Percentiles rank a stretch among this genome's conserved stretches.
phyloP scores from a whole-genome alignment of 2,113 vertebrate species.

The Chloropsis hardwickii region DNA sequence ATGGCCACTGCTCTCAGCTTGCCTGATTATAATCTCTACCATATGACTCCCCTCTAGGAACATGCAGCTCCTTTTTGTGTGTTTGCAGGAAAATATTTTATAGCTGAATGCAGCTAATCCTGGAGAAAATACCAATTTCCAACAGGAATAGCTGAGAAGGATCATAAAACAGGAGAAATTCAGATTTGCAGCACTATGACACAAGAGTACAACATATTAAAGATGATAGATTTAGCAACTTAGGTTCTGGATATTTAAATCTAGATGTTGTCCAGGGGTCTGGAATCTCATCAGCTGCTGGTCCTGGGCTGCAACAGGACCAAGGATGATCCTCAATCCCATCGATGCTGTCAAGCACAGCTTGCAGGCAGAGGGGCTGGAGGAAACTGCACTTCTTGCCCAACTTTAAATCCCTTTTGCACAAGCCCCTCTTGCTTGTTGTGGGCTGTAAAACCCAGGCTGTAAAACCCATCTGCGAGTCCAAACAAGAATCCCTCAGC shows the following conservation, averaged over 20 bases:
- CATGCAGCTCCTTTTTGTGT: neutral
- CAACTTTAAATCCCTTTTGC: neutral
- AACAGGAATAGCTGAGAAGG: neutral
- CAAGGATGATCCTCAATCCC: neutral
- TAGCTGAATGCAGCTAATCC: neutral
- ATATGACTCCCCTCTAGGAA: slow-evolving; percentile 24
- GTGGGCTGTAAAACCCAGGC: neutral
- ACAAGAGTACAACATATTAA: neutral
- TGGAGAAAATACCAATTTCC: neutral
- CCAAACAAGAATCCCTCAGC: neutral
- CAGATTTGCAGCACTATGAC: neutral
- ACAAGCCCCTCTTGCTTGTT: neutral
- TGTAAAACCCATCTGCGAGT: neutral
- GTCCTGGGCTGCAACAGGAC: neutral
- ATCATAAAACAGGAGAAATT: neutral
- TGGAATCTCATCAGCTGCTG: neutral
- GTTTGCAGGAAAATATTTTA: neutral
- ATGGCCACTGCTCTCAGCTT: slow-evolving; percentile 1
- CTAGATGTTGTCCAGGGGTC: neutral
- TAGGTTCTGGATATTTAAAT: neutral
- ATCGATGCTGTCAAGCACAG: neutral
- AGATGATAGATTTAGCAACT: neutral
- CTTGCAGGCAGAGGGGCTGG: neutral
- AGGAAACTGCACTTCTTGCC: neutral
- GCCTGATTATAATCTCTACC: slow-evolving; percentile 30